A percentile compares a stretch with the other conserved stretches of the same genome.
These are phyloP conservation scores for Dasyornis broadbenti DNA, from an alignment of 2,113 vertebrate genomes.

Conservation along the genomic window DNA sequence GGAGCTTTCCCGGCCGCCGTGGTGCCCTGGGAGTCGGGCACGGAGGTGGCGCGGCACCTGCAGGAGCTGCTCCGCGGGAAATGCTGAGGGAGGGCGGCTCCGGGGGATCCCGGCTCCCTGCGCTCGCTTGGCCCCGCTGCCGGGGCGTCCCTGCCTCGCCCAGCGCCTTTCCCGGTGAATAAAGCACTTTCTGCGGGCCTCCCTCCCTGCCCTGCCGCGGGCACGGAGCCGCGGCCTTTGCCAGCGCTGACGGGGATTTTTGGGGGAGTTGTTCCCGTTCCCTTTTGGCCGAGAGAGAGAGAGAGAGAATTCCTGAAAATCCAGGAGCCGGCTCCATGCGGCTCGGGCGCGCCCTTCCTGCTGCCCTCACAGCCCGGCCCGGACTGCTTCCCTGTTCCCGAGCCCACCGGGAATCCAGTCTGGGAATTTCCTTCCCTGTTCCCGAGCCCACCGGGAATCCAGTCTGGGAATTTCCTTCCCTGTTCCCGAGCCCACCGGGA, in stretches of 20 bases:
- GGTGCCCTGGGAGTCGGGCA: conserved; percentile 85
- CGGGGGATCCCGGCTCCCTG: rapidly evolving
- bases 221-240: background rate
- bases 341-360: background rate
- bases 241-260: background rate
- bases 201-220: background rate
- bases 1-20: conserved; percentile 82
- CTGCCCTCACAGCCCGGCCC: too few relatives aligned
- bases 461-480: background rate
- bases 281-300: too few relatives aligned
- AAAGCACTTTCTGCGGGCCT: conserved; percentile 9
- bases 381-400: too few relatives aligned
- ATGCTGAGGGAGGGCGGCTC: conserved; percentile 25
- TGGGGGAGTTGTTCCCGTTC: background rate
- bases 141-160: background rate
- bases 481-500: background rate
- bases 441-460: background rate
- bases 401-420: too few relatives aligned
- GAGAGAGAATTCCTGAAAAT: background rate
- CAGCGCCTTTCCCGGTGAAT: background rate
- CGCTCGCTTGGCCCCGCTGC: background rate
- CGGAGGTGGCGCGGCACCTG: conserved; percentile 81
- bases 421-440: too few relatives aligned
- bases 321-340: rapidly evolving
- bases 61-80: conserved; percentile 76